phyloP scores from a whole-genome alignment of 1,140 invertebrate species.

The Heliconius hewitsoni region DNA sequence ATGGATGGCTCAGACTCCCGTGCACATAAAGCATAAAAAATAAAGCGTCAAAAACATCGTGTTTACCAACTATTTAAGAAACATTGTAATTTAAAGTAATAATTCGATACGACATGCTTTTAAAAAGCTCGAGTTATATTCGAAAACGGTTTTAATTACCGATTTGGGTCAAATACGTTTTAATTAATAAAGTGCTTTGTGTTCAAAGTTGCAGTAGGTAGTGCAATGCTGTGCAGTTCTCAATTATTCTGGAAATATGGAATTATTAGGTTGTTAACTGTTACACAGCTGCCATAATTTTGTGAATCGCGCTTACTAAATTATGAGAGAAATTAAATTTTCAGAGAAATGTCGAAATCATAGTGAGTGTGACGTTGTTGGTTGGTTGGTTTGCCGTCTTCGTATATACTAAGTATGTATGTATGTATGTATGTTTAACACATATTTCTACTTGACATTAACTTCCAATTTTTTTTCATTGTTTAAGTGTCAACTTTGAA shows the following conservation, averaged over 20 bases:
- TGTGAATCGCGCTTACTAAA: neutral
- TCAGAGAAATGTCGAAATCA: neutral
- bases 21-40: neutral
- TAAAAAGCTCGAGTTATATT: neutral
- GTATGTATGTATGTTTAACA: too few relatives aligned
- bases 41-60: neutral
- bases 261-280: conserved; percentile 15
- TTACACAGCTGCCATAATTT: conserved; percentile 12
- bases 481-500: too few relatives aligned
- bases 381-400: neutral
- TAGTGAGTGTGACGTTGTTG: neutral
- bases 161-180: conserved; percentile 14
- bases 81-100: neutral
- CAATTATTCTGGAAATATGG: conserved; percentile 13
- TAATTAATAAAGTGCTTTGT: conserved; percentile 12
- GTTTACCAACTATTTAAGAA: neutral
- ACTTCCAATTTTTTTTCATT: too few relatives aligned
- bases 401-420: neutral
- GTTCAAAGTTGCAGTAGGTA: conserved; percentile 9
- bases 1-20: too few relatives aligned
- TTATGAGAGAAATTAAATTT: conserved; percentile 5
- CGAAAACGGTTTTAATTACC: conserved; percentile 5
- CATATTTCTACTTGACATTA: too few relatives aligned
- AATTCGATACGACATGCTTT: neutral
- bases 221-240: conserved; percentile 1